Evolutionary conservation across 2,888 invertebrate genomes (phyloP).

Genomic region (Eueremaeus valkanovi): DNA sequence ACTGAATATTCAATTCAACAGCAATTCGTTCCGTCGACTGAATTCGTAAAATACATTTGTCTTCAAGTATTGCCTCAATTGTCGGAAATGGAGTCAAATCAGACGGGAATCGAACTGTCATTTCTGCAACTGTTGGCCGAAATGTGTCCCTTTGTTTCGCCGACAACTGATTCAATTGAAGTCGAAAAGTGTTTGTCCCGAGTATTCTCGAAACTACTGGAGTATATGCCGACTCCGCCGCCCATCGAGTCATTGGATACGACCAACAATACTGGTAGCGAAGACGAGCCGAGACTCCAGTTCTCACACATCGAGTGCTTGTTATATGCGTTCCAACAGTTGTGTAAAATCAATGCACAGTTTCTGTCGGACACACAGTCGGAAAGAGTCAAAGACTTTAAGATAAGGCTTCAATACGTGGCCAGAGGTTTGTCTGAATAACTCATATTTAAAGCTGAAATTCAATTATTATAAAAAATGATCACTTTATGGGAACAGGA

Average conservation of each 20-base stretch:
- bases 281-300: conserved; percentile 73
- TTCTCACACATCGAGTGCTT: conserved; percentile 92
- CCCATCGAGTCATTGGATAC: conserved; percentile 55
- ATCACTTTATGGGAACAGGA: not conserved
- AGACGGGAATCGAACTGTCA: conserved; percentile 65
- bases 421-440: conserved; percentile 63
- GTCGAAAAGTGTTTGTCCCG: conserved; percentile 59
- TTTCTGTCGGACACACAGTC: conserved; percentile 65
- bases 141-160: conserved; percentile 70
- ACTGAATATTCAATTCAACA: conserved; percentile 40
- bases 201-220: conserved; percentile 71
- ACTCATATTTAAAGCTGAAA: no score
- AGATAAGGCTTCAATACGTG: conserved; percentile 80
- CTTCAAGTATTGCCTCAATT: conserved; percentile 71
- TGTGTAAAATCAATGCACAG: conserved; percentile 74
- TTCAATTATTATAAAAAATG: not conserved
- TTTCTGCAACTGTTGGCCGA: conserved; percentile 82
- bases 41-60: conserved; percentile 77
- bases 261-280: conserved; percentile 51
- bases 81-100: conserved; percentile 48
- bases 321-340: conserved; percentile 67
- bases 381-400: conserved; percentile 75
- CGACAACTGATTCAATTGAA: conserved; percentile 59
- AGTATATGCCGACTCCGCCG: conserved; percentile 83
- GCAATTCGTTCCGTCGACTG: conserved; percentile 67